phyloP scores from a whole-genome alignment of 1,140 invertebrate genomes.

The Hyles vespertilio region DNA sequence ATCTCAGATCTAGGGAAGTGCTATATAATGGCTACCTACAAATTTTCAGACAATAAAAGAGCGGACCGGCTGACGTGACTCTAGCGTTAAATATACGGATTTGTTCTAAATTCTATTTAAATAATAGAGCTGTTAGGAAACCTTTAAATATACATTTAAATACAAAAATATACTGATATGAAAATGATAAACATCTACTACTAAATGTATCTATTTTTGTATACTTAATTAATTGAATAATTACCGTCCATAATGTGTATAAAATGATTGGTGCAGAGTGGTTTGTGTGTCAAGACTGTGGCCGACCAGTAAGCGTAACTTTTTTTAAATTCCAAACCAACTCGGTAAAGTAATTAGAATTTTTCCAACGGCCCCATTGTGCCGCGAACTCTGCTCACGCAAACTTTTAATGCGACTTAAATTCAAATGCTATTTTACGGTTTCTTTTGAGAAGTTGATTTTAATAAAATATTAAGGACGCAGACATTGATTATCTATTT shows the following conservation, averaged over 20 bases:
- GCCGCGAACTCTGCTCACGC: slow-evolving; percentile 52
- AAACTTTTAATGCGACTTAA: slow-evolving; percentile 70
- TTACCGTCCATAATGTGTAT: too few species aligned
- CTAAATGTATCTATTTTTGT: slow-evolving; percentile 1
- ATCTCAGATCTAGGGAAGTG: slow-evolving; percentile 31
- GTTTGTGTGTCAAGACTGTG: slow-evolving; percentile 24
- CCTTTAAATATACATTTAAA: too few species aligned
- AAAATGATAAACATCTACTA: not conserved
- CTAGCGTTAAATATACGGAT: too few species aligned
- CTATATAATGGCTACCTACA: slow-evolving; percentile 12
- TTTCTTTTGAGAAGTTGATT: slow-evolving; percentile 53
- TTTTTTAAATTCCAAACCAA: slow-evolving; percentile 57
- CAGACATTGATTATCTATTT: slow-evolving; percentile 22
- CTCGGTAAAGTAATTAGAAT: slow-evolving; percentile 69
- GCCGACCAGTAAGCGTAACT: slow-evolving; percentile 43
- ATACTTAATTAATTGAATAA: not conserved
- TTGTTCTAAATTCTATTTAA: too few species aligned
- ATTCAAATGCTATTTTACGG: slow-evolving; percentile 67
- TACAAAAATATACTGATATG: too few species aligned
- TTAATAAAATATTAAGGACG: slow-evolving; percentile 48
- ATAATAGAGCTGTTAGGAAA: too few species aligned
- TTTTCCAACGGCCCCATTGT: slow-evolving; percentile 66
- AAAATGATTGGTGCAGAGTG: not conserved
- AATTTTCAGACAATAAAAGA: too few species aligned
- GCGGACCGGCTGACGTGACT: too few species aligned